Percentiles rank a stretch among this genome's conserved stretches.
Evolutionary conservation across 2,888 invertebrate genomes (phyloP).

Genomic region (Epiblema foenella): DNA sequence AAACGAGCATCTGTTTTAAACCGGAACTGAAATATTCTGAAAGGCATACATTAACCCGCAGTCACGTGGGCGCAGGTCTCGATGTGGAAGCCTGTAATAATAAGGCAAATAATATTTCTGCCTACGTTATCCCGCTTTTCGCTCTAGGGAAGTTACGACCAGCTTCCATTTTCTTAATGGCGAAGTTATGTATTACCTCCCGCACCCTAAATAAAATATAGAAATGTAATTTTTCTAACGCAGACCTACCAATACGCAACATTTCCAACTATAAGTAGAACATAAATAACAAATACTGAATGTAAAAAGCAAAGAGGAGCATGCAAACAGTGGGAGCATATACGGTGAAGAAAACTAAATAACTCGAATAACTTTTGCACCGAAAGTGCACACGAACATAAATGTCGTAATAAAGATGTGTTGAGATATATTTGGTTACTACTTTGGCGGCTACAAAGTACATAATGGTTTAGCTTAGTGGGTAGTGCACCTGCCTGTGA

Average conservation of each 20-base stretch:
- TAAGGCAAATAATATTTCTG: slow-evolving; percentile 15
- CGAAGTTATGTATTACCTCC: neutral
- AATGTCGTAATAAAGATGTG: too few relatives aligned
- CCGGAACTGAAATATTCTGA: slow-evolving; percentile 13
- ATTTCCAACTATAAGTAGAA: neutral
- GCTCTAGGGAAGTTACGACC: neutral
- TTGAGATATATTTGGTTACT: too few relatives aligned
- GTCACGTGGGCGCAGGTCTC: neutral
- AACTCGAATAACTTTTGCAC: neutral
- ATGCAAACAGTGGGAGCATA: too few relatives aligned
- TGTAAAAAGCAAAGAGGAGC: too few relatives aligned
- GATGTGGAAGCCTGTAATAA: neutral
- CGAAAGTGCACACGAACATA: too few relatives aligned
- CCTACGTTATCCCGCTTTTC: slow-evolving; percentile 1
- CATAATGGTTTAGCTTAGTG: too few relatives aligned
- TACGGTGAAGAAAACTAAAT: neutral
- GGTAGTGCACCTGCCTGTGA: too few relatives aligned
- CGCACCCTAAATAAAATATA: neutral
- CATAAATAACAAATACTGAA: neutral
- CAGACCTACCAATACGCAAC: neutral
- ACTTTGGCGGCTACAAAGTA: too few relatives aligned
- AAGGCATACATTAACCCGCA: slow-evolving; percentile 16
- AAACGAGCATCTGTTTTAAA: neutral
- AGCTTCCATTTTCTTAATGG: neutral
- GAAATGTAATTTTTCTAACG: neutral